Evolutionary conservation across 2,797 vertebrate genomes (phyloP), one percentile per base, ranked within the genome.

Genomic region (Sebastiscus tertius): DNA sequence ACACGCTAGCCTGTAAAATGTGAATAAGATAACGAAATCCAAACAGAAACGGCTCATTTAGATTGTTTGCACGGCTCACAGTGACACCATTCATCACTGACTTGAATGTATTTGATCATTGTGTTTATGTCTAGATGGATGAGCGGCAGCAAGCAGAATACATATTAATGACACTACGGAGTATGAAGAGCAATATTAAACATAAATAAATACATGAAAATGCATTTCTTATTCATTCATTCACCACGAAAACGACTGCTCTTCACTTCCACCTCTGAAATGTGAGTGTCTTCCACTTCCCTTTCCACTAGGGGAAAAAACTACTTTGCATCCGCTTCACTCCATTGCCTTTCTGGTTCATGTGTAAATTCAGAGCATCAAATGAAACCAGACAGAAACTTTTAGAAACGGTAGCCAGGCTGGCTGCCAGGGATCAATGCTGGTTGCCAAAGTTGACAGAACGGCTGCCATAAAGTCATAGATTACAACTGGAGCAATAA

Each of bases 361-460:
- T 58, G 69, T 11, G 60, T 33, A 70, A 60, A 72, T 27, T 75
- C 58, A 70, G 42, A n/a, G 70, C 56, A 64, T 67, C 73, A 78
- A 80, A 78, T 54, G 63, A 81, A 79, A 61, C 29, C 77, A 83
- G 61, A 75, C 63, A 24, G 75, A 67, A 59, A 73, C 46, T 83
- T 85, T 66, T 56, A 60, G 77, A 83, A 63, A 79, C 5, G 58
- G 49, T 75, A 27, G 60, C 68, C 83, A 75, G 58, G 22, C 69
- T 36, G 69, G 31, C 76, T 80, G 81, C 79, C 76, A 79, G 76
- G 42, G 29, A 72, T 72, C 72, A 22, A 78, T 75, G 70, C 4
- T 20, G 54, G 26, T 52, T 85, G 74, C 77, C 71, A 85, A 73
- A 72, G 39, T 73, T 60, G 66, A 84, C 31, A 77, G 61, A 61